phyloP scores from a whole-genome alignment of 2,888 invertebrate species.

The Dryomyza anilis region DNA sequence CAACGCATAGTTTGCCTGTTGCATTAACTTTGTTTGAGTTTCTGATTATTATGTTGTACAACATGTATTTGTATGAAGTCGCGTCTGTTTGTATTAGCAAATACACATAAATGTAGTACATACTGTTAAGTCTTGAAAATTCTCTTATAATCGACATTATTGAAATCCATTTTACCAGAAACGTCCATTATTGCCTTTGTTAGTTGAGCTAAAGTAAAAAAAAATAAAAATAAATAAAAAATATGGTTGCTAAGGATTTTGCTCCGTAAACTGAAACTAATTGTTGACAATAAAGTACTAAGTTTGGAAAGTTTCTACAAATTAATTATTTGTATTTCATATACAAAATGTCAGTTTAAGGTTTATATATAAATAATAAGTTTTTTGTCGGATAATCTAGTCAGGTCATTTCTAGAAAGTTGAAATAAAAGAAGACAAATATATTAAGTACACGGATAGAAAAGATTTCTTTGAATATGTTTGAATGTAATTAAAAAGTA shows the following conservation, averaged over 20 bases:
- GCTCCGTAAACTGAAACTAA: neutral
- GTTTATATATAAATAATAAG: no score
- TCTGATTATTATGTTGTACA: neutral
- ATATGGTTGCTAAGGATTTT: neutral
- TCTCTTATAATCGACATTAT: slow-evolving; percentile 26
- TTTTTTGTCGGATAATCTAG: no score
- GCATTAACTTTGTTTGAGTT: slow-evolving; percentile 23
- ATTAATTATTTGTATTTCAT: no score
- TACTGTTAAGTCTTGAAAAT: no score
- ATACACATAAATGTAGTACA: no score
- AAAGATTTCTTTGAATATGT: no score
- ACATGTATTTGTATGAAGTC: neutral
- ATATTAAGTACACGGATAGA: no score
- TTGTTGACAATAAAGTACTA: neutral
- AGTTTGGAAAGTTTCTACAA: neutral
- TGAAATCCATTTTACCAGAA: slow-evolving; percentile 25
- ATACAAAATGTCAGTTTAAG: neutral
- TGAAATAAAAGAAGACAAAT: no score
- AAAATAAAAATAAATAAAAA: no score
- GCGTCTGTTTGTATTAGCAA: neutral
- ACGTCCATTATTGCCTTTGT: slow-evolving; percentile 20
- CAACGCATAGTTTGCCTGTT: slow-evolving; percentile 8
- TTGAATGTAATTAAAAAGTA: no score
- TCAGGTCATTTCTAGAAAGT: no score
- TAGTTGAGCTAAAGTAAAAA: no score